Base-by-base conservation (phyloP, 2,113 vertebrate genomes). In the Myotis brandtii region DNA sequence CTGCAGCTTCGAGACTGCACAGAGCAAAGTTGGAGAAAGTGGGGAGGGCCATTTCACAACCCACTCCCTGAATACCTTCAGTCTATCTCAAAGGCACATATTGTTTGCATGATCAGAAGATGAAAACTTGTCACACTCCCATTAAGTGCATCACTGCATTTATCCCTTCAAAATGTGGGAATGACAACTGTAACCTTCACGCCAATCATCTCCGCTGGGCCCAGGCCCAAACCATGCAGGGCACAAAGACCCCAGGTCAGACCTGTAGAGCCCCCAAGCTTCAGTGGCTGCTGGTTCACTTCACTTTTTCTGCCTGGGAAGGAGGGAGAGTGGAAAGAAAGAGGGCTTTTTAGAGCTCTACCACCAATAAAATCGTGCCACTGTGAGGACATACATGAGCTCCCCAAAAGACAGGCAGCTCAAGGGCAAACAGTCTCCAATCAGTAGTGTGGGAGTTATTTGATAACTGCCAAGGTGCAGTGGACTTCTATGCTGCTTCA, bases 151-250 rank as follows among this genome's bases (percentile, higher is more conserved):
- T 21, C 70, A 34, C 66, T 69, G 81, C 76, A 90, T 82, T 56
- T 73, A 79, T 25, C 76, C 91, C 90, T 97, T 96, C 90, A 73
- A 97, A 93, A 97, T 52, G 76, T 89, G 66, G 23, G 87, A 94
- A 86, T 95, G 96, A 97, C 95, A 97, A 96, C 59, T 96, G 92
- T 93, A 96, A 93, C 92, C 87, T 94, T 95, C 95, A 93, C 62
- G 80, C 89, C 96, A 95, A 95, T 96, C 95, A 95, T 86, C 80
- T 95, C 95, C 2, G 14, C 77, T 89, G 87, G 76, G 93, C 30
- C 64, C 80, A 52, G 91, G 82, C 85, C 76, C 95, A 94, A 87
- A 85, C 46, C 9, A 27, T 27, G 85, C 70, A 62, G 59, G 93
- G 72, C 88, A 97, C 94, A 95, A 97, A 97, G 81, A 67, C 90